phyloP scores from a whole-genome alignment of 1,140 invertebrate genomes.

The Olivierus martensii region DNA sequence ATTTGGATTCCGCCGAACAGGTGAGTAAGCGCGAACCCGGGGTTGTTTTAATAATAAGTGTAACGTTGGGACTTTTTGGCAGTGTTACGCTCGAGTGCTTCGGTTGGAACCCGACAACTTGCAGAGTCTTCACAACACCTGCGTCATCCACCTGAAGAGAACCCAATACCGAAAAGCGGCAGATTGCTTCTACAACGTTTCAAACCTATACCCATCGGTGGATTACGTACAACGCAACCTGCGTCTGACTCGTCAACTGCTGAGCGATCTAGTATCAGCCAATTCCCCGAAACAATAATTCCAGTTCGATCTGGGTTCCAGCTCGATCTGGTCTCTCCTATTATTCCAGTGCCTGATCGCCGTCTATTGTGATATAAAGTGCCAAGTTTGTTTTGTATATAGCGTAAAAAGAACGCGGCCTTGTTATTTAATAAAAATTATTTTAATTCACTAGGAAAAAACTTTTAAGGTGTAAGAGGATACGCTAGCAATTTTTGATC shows the following conservation, averaged over 20 bases:
- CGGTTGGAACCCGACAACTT: conserved; percentile 77
- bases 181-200: conserved; percentile 6
- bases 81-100: conserved; percentile 80
- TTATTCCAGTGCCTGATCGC: too few species aligned
- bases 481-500: too few species aligned
- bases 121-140: conserved; percentile 87
- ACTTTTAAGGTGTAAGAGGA: too few species aligned
- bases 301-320: too few species aligned
- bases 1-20: conserved; percentile 79
- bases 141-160: conserved; percentile 55
- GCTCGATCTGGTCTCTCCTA: too few species aligned
- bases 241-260: conserved; percentile 6
- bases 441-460: too few species aligned
- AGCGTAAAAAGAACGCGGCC: too few species aligned
- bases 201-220: conserved; percentile 2
- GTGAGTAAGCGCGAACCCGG: conserved; percentile 44
- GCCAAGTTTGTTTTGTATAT: too few species aligned
- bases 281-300: too few species aligned
- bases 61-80: conserved; percentile 25
- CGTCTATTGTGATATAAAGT: too few species aligned
- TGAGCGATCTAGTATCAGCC: not conserved
- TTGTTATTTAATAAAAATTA: too few species aligned
- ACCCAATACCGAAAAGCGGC: conserved; percentile 10
- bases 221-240: conserved; percentile 13
- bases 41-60: not conserved